Evolutionary conservation across 2,797 vertebrate genomes (phyloP).

Genomic region (Melanotaenia boesemani): DNA sequence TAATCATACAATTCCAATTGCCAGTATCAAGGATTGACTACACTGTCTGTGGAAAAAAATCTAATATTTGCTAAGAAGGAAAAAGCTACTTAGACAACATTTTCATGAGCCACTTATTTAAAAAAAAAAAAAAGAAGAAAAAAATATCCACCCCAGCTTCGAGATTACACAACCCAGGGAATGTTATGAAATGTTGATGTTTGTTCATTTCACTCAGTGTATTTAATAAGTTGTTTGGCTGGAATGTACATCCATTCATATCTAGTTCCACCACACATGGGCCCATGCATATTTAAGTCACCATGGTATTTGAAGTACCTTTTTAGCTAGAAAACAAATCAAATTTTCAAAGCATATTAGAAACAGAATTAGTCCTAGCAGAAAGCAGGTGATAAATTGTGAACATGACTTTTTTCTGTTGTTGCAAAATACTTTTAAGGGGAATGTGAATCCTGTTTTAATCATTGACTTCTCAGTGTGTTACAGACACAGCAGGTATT

Average conservation of each 20-base stretch:
- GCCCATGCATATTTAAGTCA: neutral
- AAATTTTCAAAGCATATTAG: neutral
- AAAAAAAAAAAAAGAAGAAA: neutral
- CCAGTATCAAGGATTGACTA: slow-evolving; percentile 12
- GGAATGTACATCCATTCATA: too few species aligned
- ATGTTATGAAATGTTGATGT: neutral
- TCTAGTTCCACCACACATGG: too few species aligned
- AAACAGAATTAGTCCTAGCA: neutral
- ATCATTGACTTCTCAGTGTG: neutral
- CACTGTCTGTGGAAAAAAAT: slow-evolving; percentile 27
- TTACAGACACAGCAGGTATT: neutral
- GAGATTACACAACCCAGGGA: neutral
- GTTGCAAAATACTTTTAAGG: neutral
- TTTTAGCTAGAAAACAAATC: neutral
- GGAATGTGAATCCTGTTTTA: neutral
- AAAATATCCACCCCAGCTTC: neutral
- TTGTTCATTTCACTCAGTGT: neutral
- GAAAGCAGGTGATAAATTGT: neutral
- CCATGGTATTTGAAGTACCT: neutral
- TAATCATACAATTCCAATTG: slow-evolving; percentile 39
- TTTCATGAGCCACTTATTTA: neutral
- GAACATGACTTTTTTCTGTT: neutral
- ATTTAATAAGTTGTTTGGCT: neutral
- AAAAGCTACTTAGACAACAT: slow-evolving; percentile 10
- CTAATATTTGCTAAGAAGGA: slow-evolving; percentile 32